phyloP scores from a whole-genome alignment of 2,113 vertebrate genomes.

The Pontoporia blainvillei region DNA sequence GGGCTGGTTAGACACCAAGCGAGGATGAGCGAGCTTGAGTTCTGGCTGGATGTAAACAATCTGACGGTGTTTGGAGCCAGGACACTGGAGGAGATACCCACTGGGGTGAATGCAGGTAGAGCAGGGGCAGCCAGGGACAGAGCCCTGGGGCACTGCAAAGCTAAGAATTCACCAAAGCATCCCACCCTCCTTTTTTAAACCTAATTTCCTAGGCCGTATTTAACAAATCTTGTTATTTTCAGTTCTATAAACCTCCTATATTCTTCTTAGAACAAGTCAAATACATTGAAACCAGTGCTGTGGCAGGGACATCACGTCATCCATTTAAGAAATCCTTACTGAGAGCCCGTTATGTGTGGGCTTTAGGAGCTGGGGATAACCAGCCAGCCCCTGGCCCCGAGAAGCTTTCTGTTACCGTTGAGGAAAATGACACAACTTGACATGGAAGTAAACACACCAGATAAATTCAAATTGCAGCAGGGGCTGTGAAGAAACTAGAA shows the following conservation, averaged over 20 bases:
- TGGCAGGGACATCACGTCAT: background rate
- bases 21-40: background rate
- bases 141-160: background rate
- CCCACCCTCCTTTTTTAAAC: background rate
- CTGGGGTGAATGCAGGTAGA: too few relatives aligned
- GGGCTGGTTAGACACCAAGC: background rate
- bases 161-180: background rate
- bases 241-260: background rate
- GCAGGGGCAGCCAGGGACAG: background rate
- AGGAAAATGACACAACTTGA: background rate
- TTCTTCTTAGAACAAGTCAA: background rate
- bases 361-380: background rate
- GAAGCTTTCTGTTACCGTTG: background rate
- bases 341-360: background rate
- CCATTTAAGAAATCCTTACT: background rate
- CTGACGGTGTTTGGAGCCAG: rapidly evolving
- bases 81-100: rapidly evolving
- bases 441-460: background rate
- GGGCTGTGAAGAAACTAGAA: background rate
- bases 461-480: background rate
- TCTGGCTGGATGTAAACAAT: background rate
- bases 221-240: background rate
- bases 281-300: background rate
- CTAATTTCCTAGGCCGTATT: background rate
- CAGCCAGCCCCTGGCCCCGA: background rate